phyloP scores from a whole-genome alignment of 2,113 vertebrate genomes.

The Sebastes fasciatus region DNA sequence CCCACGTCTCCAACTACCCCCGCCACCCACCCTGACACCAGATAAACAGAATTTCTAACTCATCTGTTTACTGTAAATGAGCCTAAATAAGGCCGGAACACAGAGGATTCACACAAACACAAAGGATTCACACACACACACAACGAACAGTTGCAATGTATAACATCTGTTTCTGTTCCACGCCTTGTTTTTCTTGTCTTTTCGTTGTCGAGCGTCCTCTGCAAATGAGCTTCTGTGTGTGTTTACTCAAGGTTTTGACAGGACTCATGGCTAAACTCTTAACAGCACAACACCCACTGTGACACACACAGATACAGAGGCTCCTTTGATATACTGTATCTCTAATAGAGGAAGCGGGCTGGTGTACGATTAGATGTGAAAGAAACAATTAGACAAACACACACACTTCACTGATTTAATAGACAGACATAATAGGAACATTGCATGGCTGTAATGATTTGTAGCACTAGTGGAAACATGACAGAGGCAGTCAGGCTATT shows the following conservation, averaged over 20 bases:
- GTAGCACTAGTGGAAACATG: background rate
- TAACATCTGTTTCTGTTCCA: slow-evolving; percentile 57
- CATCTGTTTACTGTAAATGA: slow-evolving; percentile 78
- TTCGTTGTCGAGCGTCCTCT: slow-evolving; percentile 37
- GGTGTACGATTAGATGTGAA: slow-evolving; percentile 24
- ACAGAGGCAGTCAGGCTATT: background rate
- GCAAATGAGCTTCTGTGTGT: slow-evolving; percentile 61
- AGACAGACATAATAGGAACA: slow-evolving; percentile 26
- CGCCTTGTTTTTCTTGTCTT: slow-evolving; percentile 63
- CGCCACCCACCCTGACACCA: slow-evolving; percentile 47
- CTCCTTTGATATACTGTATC: slow-evolving; percentile 40
- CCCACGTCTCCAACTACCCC: slow-evolving; percentile 57
- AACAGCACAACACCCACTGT: slow-evolving; percentile 24
- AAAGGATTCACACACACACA: slow-evolving; percentile 25
- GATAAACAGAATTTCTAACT: slow-evolving; percentile 75
- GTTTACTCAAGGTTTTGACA: slow-evolving; percentile 62
- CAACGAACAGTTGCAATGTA: slow-evolving; percentile 40
- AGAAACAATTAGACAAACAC: slow-evolving; percentile 3
- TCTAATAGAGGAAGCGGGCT: slow-evolving; percentile 44
- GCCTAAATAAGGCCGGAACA: slow-evolving; percentile 72
- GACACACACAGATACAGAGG: slow-evolving; percentile 31
- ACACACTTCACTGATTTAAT: slow-evolving; percentile 19
- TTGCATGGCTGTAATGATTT: slow-evolving; percentile 15
- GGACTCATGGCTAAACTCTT: slow-evolving; percentile 52
- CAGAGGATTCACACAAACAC: slow-evolving; percentile 64